These are phyloP conservation scores for Congeria kusceri DNA, from an alignment of 2,888 invertebrate genomes.

Conservation along the genomic window DNA sequence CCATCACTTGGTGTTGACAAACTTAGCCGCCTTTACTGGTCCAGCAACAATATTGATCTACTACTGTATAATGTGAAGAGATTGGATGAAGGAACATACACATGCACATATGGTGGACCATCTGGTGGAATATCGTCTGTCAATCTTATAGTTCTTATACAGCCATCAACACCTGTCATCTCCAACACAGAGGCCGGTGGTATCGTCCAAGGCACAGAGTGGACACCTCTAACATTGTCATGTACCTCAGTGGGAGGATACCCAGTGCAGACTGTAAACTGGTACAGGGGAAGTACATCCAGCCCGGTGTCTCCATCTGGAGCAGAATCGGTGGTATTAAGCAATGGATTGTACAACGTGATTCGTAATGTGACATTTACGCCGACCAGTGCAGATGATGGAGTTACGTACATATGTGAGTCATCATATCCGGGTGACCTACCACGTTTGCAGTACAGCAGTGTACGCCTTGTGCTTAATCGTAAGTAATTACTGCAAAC, in stretches of 20 bases:
- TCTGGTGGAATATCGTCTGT: too few species aligned
- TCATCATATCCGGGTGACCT: not conserved
- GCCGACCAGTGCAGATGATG: constrained; percentile 1
- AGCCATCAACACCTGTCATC: too few species aligned
- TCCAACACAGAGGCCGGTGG: too few species aligned
- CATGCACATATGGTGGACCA: too few species aligned
- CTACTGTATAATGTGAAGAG: too few species aligned
- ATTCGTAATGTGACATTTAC: not conserved
- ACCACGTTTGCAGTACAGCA: not conserved
- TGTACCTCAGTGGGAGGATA: not conserved
- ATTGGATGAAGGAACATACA: too few species aligned
- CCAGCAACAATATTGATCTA: too few species aligned
- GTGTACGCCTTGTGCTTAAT: not conserved
- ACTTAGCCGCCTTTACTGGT: too few species aligned
- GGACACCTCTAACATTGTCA: not conserved
- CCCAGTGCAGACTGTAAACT: constrained; percentile 4
- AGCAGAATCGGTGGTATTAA: not conserved
- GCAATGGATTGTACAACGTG: not conserved
- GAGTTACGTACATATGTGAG: not conserved
- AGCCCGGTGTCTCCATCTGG: not conserved
- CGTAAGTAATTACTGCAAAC: not conserved
- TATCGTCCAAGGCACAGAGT: not conserved
- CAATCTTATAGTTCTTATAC: too few species aligned
- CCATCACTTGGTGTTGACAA: too few species aligned
- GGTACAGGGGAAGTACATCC: not conserved